Percentiles rank a stretch among this genome's conserved stretches.
Conservation (phyloP, 2,113 vertebrate species). For the Myotis davidii region DNA sequence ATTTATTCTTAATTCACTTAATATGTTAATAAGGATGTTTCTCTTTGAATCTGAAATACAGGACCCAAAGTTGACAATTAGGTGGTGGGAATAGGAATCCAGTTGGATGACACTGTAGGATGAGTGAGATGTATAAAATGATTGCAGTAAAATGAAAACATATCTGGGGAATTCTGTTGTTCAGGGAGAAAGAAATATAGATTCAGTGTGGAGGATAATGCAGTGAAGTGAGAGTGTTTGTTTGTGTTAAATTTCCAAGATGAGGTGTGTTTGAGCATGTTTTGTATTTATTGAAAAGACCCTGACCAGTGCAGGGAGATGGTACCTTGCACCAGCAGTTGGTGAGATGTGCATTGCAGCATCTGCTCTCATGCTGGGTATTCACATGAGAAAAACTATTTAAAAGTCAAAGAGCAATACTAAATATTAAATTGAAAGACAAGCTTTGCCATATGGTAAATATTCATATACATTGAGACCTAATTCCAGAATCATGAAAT, state of each 20-base stretch:
- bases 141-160: neutral
- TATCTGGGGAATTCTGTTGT: neutral
- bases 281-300: neutral
- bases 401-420: too few relatives aligned
- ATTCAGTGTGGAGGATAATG: too few relatives aligned
- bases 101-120: too few relatives aligned
- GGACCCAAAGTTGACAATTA: neutral
- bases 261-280: too few relatives aligned
- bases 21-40: neutral
- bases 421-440: too few relatives aligned
- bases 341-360: too few relatives aligned
- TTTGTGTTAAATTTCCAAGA: too few relatives aligned
- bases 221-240: too few relatives aligned
- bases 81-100: neutral
- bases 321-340: neutral
- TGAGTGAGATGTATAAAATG: neutral
- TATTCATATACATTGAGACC: too few relatives aligned
- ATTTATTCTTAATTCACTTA: neutral
- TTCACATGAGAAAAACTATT: too few relatives aligned
- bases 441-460: neutral
- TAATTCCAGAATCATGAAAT: too few relatives aligned
- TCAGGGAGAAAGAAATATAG: neutral
- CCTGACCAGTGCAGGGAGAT: neutral
- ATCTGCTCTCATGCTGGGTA: too few relatives aligned
- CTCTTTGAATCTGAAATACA: neutral